Evolutionary conservation across 1,140 invertebrate genomes (phyloP), one percentile per base, ranked within the genome.

Genomic region (Pseudomyrmex pallidus): DNA sequence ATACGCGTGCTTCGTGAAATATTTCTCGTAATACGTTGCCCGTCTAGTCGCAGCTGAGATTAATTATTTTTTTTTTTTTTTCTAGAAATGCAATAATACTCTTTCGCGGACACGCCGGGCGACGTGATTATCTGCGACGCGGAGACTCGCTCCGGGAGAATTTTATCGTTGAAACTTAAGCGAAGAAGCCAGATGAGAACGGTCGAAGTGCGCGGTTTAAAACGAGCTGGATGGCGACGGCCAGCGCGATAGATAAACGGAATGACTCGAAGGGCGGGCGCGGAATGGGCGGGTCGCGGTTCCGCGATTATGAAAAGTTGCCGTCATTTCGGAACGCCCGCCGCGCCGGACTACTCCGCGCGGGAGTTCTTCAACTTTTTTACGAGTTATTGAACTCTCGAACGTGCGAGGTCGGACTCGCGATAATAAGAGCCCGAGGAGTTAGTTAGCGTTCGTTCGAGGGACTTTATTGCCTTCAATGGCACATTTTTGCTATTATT

Each of bases 261-360:
- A 70, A 78, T 44, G 35, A 52, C 64, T 64, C 2, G 66, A 61
- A 48, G n/a, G 44, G 22, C 2, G 63, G 15, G 56, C 20, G 22
- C 2, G 63, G 15, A 44, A 10, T 13, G 63, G 13, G 13, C 13
- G 25, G 54, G 44, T 48, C 63, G 61, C 50, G 76, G 77, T 88
- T 89, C 88, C 72, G 80, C 86, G 90, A 91, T 91, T 91, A 89
- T 87, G 83, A 89, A 85, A 89, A 87, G 84, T 90, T 86, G 56
- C 70, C 78, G 68, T 84, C 82, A 87, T 80, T 86, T 83, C 66
- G 59, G 54, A 70, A 78, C 64, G 25, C 25, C 2, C 25, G 25
- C 25, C 25, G 64, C 64, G 64, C 64, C 35, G 35, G 35, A 35
- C 35, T 35, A 46, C 22, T 12, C 22, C 15, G n/a, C 17, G 44